Conservation (phyloP, 2,797 vertebrate genomes). For the Eulemur albifrons region DNA sequence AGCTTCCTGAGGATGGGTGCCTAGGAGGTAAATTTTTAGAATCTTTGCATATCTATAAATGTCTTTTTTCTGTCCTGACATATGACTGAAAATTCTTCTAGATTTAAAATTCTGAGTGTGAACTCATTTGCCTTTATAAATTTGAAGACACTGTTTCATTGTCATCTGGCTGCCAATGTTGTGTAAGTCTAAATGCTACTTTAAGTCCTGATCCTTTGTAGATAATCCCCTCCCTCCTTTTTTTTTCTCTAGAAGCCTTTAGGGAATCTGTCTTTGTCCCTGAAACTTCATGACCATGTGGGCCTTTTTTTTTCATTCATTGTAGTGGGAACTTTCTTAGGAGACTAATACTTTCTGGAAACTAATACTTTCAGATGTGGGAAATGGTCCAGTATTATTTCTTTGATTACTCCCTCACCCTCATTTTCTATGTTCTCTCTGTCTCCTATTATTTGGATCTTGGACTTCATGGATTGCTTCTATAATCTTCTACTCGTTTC, state of each 20-base stretch:
- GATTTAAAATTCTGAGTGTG: background rate
- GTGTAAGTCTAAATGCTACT: background rate
- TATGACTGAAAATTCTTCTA: background rate
- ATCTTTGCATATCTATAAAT: background rate
- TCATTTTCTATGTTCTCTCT: constrained; percentile 11
- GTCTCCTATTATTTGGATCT: background rate
- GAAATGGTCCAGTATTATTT: background rate
- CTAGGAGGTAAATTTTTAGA: background rate
- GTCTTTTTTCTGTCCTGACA: background rate
- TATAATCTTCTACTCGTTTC: background rate
- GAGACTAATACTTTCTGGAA: background rate
- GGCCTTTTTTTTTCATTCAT: background rate
- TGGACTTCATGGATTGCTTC: background rate
- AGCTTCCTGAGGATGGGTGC: background rate
- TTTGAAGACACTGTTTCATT: background rate
- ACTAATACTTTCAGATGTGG: background rate
- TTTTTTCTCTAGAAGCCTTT: background rate
- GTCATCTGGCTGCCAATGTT: background rate
- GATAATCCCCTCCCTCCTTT: background rate
- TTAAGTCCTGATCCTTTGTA: background rate
- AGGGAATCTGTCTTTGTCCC: background rate
- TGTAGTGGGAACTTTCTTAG: background rate
- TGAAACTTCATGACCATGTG: background rate
- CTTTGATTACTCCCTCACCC: background rate
- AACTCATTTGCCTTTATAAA: constrained; percentile 15